phyloP scores from a whole-genome alignment of 2,888 invertebrate species.

The Troides oblongomaculatus region DNA sequence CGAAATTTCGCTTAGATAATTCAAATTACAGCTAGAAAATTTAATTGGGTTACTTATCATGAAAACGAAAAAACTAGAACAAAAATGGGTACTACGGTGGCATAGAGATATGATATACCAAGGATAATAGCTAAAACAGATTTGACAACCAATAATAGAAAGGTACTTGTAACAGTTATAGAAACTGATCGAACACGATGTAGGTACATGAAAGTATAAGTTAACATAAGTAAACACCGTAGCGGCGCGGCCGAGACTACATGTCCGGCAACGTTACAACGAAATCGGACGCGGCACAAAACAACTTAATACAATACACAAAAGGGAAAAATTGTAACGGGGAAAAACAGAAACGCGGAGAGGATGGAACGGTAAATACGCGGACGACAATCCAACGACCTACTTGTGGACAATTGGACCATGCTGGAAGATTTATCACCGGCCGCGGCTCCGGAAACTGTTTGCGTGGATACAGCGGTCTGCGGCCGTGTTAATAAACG shows the following conservation, averaged over 20 bases:
- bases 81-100: background rate
- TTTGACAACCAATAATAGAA: too few species aligned
- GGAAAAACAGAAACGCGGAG: constrained; percentile 59
- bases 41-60: too few species aligned
- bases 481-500: too few species aligned
- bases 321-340: constrained; percentile 65
- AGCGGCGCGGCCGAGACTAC: constrained; percentile 24
- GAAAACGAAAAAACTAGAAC: background rate
- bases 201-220: background rate
- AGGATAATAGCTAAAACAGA: too few species aligned
- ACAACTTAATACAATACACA: constrained; percentile 66
- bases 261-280: constrained; percentile 34
- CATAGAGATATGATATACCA: too few species aligned
- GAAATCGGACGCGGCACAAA: constrained; percentile 49
- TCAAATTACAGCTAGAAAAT: too few species aligned
- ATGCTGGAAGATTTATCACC: constrained; percentile 64
- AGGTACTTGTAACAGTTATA: background rate
- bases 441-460: constrained; percentile 35
- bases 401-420: constrained; percentile 72
- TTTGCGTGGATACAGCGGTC: background rate
- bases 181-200: background rate
- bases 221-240: background rate
- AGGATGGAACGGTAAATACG: constrained; percentile 62
- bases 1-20: too few species aligned
- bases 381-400: constrained; percentile 71